Base-by-base conservation (phyloP, 2,888 invertebrate genomes). In the Heliconius sara region DNA sequence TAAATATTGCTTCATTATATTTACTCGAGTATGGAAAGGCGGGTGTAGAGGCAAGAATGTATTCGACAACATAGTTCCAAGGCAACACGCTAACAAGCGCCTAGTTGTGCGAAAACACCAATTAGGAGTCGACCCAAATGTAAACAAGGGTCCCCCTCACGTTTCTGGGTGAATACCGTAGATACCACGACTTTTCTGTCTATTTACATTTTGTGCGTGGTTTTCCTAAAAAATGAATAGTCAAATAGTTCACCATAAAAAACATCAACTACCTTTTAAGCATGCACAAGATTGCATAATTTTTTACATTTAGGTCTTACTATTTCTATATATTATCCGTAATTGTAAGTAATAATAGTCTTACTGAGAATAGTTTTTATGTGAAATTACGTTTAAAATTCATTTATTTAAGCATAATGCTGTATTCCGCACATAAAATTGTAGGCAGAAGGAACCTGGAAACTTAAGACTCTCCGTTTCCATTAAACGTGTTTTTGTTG, bases 101-200 rank as follows among this genome's bases (percentile, higher is more conserved):
- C 68, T 60, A 27, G 74, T 27, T 73, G 39, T 34, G 72, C 66
- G 57, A 78, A 78, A 74, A 60, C 25, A 74, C 57, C 66, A 67
- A 68, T 74, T 73, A 73, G 52, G 78, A 78, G 63, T 47, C 60
- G 74, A 78, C 43, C 74, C 63, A 67, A 75, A 78, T 78, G 68
- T 78, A 68, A 63, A 74, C 68, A 30, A 22, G 67, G 25, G 47
- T 43, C 30, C 25, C 66, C 27, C 73, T 68, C 74, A 78, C 63
- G 78, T 74, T 73, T 78, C 39, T 43, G 60, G 65, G 34, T 72
- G 25, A 72, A 25, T 60, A 74, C 27, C 57, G 60, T 74, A 39
- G 60, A 60, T 57, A 25, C 5, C 74, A 68, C 60, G 67, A 74
- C 2, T 68, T 74, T 63, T 74, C 43, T 74, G 39, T 74, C 34